Evolutionary conservation across 2,888 invertebrate species (phyloP).

Genomic region (Ditula angustiorana): DNA sequence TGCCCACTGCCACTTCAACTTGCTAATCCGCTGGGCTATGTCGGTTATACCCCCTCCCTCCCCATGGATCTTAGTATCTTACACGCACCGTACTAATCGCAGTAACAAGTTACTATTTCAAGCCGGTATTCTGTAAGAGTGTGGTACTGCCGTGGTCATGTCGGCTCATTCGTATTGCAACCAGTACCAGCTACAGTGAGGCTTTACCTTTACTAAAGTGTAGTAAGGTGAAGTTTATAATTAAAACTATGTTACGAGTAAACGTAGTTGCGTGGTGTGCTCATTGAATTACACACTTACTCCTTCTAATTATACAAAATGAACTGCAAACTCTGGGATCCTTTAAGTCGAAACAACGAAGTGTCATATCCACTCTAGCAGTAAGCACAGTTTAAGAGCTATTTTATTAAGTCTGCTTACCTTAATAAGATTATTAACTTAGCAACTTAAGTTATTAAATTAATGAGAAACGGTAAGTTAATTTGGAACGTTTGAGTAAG

Average conservation of each 20-base stretch:
- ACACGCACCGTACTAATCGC: too few species aligned
- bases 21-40: too few species aligned
- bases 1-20: too few species aligned
- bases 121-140: too few species aligned
- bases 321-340: constrained; percentile 27
- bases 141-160: too few species aligned
- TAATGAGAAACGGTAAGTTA: constrained; percentile 10
- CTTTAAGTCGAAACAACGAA: constrained; percentile 37
- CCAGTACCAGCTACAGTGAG: background rate
- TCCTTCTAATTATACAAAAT: constrained; percentile 22
- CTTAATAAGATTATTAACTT: constrained; percentile 40
- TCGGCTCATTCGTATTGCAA: too few species aligned
- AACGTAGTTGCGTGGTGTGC: background rate
- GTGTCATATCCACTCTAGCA: constrained; percentile 41
- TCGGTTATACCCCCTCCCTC: too few species aligned
- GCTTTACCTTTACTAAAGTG: background rate
- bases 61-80: too few species aligned
- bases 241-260: constrained; percentile 1
- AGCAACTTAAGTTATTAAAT: constrained; percentile 25
- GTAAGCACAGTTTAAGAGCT: constrained; percentile 42
- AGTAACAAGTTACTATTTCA: too few species aligned
- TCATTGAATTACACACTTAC: background rate
- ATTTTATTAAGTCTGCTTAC: constrained; percentile 44
- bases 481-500: constrained; percentile 7
- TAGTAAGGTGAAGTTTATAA: background rate